phyloP scores from a whole-genome alignment of 1,140 invertebrate genomes.

The Drosophila triauraria region DNA sequence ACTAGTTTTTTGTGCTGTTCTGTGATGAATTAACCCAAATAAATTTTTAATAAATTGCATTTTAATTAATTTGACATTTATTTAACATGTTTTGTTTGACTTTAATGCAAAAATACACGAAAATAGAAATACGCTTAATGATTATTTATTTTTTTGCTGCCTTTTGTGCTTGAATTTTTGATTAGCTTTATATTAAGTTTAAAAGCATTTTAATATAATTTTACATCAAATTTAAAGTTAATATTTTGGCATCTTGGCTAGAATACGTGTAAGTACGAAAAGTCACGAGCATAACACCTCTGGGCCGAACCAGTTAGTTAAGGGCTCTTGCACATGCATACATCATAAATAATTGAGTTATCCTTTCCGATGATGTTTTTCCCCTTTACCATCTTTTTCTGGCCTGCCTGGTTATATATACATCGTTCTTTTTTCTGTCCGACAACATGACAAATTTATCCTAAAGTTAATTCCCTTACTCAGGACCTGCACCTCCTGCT shows the following conservation, averaged over 20 bases:
- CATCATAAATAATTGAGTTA: slow-evolving; percentile 52
- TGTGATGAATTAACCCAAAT: background rate
- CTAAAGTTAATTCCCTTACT: slow-evolving; percentile 52
- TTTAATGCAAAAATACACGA: no score
- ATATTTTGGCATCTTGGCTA: background rate
- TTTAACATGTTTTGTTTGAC: background rate
- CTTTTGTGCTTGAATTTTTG: background rate
- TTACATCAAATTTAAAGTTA: no score
- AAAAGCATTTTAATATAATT: no score
- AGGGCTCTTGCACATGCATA: slow-evolving; percentile 31
- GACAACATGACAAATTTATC: slow-evolving; percentile 61
- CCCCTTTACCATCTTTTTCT: background rate
- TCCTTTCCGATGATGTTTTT: slow-evolving; percentile 15
- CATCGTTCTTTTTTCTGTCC: slow-evolving; percentile 10
- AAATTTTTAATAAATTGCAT: background rate
- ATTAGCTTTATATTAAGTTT: no score
- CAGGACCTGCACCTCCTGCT: slow-evolving; percentile 8
- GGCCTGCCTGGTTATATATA: background rate
- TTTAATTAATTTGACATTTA: background rate
- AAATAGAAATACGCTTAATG: background rate
- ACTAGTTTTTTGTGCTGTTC: background rate
- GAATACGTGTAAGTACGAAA: slow-evolving; percentile 5
- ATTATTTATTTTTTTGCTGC: background rate
- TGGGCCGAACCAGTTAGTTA: slow-evolving; percentile 20
- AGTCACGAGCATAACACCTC: slow-evolving; percentile 24